phyloP scores from a whole-genome alignment of 1,140 invertebrate genomes.

The Myzus persicae region DNA sequence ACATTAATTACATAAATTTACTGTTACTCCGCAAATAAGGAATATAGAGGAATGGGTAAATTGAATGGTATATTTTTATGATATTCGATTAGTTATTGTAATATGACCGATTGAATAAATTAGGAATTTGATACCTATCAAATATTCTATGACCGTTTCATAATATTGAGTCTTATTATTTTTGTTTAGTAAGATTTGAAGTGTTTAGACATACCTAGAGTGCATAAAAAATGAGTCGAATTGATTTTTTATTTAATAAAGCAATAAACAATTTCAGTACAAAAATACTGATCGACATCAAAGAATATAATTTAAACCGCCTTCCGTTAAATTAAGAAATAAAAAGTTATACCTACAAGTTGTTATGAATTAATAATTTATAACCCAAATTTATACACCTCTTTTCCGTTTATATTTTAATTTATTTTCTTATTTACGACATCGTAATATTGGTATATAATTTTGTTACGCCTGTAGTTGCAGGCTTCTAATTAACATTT shows the following conservation, averaged over 20 bases:
- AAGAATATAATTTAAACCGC: not conserved
- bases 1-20: not conserved
- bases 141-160: not conserved
- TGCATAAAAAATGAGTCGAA: not conserved
- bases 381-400: not conserved
- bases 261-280: not conserved
- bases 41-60: not conserved
- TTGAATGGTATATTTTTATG: not conserved
- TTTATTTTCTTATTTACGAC: slow-evolving; percentile 23
- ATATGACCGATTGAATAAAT: not conserved
- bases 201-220: not conserved
- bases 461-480: not conserved
- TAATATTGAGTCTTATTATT: not conserved
- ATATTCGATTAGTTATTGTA: not conserved
- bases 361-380: slow-evolving; percentile 1
- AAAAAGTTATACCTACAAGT: not conserved
- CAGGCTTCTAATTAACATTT: slow-evolving; percentile 4
- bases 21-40: not conserved
- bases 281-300: not conserved
- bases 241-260: slow-evolving; percentile 1
- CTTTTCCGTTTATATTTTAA: not conserved
- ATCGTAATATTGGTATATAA: slow-evolving; percentile 6
- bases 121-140: not conserved
- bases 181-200: not conserved
- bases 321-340: not conserved